Evolutionary conservation across 2,888 invertebrate genomes (phyloP), one percentile per base, ranked within the genome.

Genomic region (Drosophila conformis): DNA sequence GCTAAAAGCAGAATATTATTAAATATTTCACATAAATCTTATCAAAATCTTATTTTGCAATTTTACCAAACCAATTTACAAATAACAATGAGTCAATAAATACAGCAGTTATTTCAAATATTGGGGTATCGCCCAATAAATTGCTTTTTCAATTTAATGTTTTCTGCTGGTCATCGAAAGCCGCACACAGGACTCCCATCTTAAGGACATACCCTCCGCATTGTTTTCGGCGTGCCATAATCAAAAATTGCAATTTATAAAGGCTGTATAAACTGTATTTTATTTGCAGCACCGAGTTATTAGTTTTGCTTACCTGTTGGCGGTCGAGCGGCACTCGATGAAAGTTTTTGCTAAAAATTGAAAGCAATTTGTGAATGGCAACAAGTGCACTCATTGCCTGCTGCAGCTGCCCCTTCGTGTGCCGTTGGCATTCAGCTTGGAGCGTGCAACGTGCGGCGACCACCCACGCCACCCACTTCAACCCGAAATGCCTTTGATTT

Each of bases 361-460:
- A 67, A 88, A 74, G 69, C 82, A 73, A 69, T 79, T 74, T 74
- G 54, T 61, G 68, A 82, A 76, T 69, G 83, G 83, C 87, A 87
- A 87, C 87, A 87, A 87, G 87, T 87, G 83, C 78, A 70, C 85
- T 82, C 69, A 64, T 66, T 65, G 69, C 40, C 11, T 42, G n/a
- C 29, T 31, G 15, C 36, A 42, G 53, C n/a, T 63, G 21, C 68
- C 66, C 49, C 56, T 68, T 71, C 65, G 68, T 62, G 64, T 33
- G 31, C 57, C 63, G 29, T 11, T 48, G 11, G 29, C 40, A 40
- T 68, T 68, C 56, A 56, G 35, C 38, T 36, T 69, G 67, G 46
- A 18, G 29, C 27, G 35, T 40, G 67, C 46, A 35, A 40, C 27
- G 35, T 51, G 42, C 53, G 42, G 27, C 10, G 6, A 5, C 35